A percentile compares a stretch with the other conserved stretches of the same genome.
Evolutionary conservation across 2,888 invertebrate species (phyloP).

Genomic region (Didymodactylos carnosus): DNA sequence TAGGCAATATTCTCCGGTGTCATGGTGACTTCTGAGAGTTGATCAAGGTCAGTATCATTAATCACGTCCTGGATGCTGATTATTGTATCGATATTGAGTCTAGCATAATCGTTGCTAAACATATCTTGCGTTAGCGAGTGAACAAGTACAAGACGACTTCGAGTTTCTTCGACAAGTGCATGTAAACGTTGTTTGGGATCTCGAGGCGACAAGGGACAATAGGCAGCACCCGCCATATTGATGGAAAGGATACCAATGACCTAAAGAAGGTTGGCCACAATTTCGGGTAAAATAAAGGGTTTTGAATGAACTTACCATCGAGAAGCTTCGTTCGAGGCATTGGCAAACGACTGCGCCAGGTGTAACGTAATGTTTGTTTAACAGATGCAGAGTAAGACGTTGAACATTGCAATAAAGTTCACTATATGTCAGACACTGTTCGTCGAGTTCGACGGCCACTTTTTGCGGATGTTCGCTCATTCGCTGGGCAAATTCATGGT

Average conservation of each 20-base stretch:
- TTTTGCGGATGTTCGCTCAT: neutral
- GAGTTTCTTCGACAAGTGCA: neutral
- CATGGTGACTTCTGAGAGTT: neutral
- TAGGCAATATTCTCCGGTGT: neutral
- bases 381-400: neutral
- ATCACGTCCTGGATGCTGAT: neutral
- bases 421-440: neutral
- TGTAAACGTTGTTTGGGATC: neutral
- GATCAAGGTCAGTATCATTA: neutral
- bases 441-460: neutral
- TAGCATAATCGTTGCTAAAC: neutral
- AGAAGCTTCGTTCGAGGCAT: neutral
- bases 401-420: neutral
- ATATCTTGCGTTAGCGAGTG: neutral
- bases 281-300: neutral
- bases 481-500: neutral
- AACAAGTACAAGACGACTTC: neutral
- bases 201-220: neutral
- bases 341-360: neutral
- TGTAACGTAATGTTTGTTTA: neutral
- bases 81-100: neutral
- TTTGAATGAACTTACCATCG: neutral
- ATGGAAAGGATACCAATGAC: neutral
- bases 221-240: neutral
- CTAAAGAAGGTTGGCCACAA: neutral